Conservation (phyloP, 1,140 invertebrate genomes). For the Trachymyrmex cornetzi region DNA sequence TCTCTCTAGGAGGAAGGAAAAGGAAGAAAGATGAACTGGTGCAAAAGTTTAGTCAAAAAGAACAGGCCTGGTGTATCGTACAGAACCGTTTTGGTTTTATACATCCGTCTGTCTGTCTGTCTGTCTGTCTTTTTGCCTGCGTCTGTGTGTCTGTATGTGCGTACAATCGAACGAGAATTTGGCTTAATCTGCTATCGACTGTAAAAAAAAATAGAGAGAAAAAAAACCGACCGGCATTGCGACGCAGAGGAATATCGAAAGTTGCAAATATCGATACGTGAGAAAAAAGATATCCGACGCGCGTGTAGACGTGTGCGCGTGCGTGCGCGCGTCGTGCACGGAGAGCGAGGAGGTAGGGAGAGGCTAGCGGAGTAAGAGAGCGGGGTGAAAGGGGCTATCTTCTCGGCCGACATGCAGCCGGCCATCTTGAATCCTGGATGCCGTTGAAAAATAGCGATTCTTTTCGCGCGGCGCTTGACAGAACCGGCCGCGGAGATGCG, state of each 20-base stretch:
- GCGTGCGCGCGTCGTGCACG: neutral
- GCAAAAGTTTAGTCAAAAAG: too few species aligned
- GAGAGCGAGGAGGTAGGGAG: conserved; percentile 32
- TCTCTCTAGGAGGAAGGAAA: too few species aligned
- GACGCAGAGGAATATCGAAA: conserved; percentile 52
- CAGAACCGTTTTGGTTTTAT: too few species aligned
- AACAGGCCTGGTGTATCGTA: too few species aligned
- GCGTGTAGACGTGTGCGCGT: conserved; percentile 5
- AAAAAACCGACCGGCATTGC: conserved; percentile 33
- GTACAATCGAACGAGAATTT: neutral
- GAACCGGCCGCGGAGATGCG: conserved; percentile 76
- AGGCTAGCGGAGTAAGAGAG: conserved; percentile 58
- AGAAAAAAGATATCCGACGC: conserved; percentile 2
- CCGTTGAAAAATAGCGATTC: conserved; percentile 81
- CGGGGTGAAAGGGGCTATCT: conserved; percentile 67
- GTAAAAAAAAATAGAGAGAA: neutral
- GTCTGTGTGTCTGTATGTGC: too few species aligned
- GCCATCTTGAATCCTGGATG: conserved; percentile 84
- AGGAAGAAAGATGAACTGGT: too few species aligned
- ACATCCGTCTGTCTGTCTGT: too few species aligned
- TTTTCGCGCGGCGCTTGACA: conserved; percentile 74
- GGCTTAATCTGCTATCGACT: neutral
- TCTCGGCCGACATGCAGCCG: conserved; percentile 76
- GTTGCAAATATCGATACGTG: conserved; percentile 63
- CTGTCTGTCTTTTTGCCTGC: too few species aligned